Evolutionary conservation across 2,113 vertebrate genomes (phyloP), one percentile per base, ranked within the genome.

Genomic region (Dasypus novemcinctus): DNA sequence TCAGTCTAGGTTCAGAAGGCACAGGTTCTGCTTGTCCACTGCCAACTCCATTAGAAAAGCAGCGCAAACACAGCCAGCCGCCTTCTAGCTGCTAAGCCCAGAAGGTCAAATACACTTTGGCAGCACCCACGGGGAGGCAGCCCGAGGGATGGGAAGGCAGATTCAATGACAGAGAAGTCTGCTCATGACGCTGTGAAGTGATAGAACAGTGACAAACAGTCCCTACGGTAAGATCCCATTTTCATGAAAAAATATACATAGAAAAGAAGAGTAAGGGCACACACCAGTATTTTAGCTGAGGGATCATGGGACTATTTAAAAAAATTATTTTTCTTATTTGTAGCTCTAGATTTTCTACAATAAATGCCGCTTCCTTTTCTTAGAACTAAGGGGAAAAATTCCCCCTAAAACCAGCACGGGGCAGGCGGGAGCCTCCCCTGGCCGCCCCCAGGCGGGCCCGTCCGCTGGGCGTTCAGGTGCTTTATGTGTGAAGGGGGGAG

Each of bases 101-200:
- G 64, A 2, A n/a, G 43, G 23, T 17, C 4, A 43, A n/a, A 20
- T 7, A 31, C 41, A 9, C 15, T 27, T 18, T 12, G 46, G n/a
- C 33, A 12, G 75, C 49, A 17, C 21, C 46, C 7, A 0, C 13
- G 36, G 49, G 52, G 20, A 46, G 68, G 38, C 17, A 27, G 1
- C n/a, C 43, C 18, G 46, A 69, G 4, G 36, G 29, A 27, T 20
- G 75, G n/a, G 33, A 46, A 85, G 27, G 41, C 5, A 27, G 10
- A 9, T 4, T 18, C 0, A 1, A 29, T 25, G 41, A 31, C 36
- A 1, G 0, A 15, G 52, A 31, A 57, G 63, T 20, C 14, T 75
- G n/a, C 18, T 36, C 33, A 3, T 3, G 23, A 66, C 0, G 1
- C 15, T 41, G 36, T 6, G 31, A 9, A 29, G 46, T 15, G 59